A percentile compares a stretch with the other conserved stretches of the same genome.
Evolutionary conservation across 64 coral and sea anemone genomes (phyloP).

Genomic region (Pocillopora verrucosa): DNA sequence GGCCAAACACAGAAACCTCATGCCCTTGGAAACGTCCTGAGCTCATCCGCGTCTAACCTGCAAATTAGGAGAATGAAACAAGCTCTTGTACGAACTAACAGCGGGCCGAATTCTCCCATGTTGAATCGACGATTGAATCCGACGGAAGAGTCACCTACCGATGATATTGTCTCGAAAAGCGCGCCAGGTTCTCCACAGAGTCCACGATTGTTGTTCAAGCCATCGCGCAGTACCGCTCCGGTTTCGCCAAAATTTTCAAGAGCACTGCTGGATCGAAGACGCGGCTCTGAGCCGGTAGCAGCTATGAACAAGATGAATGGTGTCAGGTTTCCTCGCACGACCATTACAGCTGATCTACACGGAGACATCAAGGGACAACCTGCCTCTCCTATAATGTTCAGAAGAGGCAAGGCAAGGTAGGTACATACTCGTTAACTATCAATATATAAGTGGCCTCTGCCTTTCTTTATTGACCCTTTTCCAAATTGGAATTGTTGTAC

Average conservation of each 20-base stretch:
- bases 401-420: slow-evolving; percentile 31
- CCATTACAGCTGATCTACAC: not conserved
- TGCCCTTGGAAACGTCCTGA: not conserved
- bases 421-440: not conserved
- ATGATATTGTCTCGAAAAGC: not conserved
- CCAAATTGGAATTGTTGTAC: not conserved
- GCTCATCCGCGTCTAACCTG: not conserved
- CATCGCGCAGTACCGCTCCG: slow-evolving; percentile 1
- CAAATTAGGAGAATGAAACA: slow-evolving; percentile 1
- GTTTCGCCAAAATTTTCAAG: not conserved
- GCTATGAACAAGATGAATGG: not conserved
- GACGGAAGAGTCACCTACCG: not conserved
- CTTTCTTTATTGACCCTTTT: not conserved
- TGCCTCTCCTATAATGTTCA: not conserved
- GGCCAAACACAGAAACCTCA: not conserved
- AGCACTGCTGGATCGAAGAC: slow-evolving; percentile 9
- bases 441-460: not conserved
- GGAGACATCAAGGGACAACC: not conserved
- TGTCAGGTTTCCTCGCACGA: not conserved
- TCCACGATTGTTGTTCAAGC: slow-evolving; percentile 8
- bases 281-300: slow-evolving; percentile 10
- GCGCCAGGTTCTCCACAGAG: slow-evolving; percentile 20
- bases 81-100: not conserved
- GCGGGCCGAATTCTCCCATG: not conserved
- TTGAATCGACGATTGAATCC: not conserved